Evolutionary conservation across 2,888 invertebrate species (phyloP), one percentile per base, ranked within the genome.

Genomic region (Spicauda simplicius): DNA sequence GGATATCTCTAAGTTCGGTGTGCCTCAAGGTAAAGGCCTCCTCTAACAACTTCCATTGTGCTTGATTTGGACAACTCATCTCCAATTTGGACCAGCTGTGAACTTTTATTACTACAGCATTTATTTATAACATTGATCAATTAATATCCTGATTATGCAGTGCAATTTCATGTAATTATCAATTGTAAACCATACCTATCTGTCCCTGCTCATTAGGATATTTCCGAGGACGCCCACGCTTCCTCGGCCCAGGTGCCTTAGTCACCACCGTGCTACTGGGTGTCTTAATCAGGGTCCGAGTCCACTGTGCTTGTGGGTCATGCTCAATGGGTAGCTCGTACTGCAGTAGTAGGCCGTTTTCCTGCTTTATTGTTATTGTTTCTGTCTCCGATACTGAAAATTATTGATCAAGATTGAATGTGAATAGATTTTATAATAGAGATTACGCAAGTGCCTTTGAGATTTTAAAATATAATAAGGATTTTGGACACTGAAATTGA

Each of bases 291-390:
- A 88, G 70, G 0, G 87, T 84, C 61, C 88, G 76, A 0, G 90
- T 87, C 93, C 93, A 93, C 50, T 85, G 82, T 0, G 85, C 79
- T 11, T 83, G 81, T 0, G 90, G 87, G 25, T 93, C 92, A 76
- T 93, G 91, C 69, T 93, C 93, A 48, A 93, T 87, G 0, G 93
- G 93, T 69, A 93, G 74, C 74, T 93, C 93, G 78, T 93, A 93
- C 73, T 93, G 93, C 1, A 93, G 80, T 0, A 93, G 82, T 14
- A 91, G 75, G 0, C 93, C 93, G 82, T 93, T 93, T 73, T 93
- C 93, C 77, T 93, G 93, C 70, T 93, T 93, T 77, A 93, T 93
- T n/a, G 93, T 92, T 10, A 93, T 92, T 0, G 90, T 90, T 76
- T 93, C 93, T 19, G 91, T 91, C 70, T 91, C 92, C 59, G 78